Evolutionary conservation across 2,113 vertebrate genomes (phyloP).

Genomic region (Lanius ludovicianus): DNA sequence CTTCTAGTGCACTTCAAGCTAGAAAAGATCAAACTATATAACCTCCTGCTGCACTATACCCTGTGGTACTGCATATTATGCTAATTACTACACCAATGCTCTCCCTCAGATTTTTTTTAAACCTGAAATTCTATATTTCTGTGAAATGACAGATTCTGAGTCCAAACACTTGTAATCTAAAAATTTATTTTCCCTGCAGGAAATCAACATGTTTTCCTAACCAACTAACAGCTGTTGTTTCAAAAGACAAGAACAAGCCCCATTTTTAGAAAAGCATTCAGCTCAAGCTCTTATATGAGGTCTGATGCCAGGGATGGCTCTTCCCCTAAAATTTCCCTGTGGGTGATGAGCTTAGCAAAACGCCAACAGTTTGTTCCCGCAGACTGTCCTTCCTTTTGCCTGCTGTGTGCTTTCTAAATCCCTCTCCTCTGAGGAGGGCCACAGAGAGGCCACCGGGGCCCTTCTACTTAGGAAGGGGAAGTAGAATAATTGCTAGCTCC

Average conservation of each 20-base stretch:
- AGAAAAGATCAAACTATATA: background rate
- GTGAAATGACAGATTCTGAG: background rate
- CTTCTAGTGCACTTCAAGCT: background rate
- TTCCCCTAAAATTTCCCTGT: background rate
- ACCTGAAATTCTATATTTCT: background rate
- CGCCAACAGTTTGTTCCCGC: background rate
- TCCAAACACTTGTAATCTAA: background rate
- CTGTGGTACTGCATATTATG: background rate
- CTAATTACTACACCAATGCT: background rate
- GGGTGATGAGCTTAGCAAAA: background rate
- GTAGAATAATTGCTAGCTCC: background rate
- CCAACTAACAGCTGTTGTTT: background rate
- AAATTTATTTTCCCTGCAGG: background rate
- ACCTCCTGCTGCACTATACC: background rate
- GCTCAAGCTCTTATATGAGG: background rate
- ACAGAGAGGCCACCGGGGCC: background rate
- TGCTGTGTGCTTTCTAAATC: background rate
- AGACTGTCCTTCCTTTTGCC: background rate
- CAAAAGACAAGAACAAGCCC: background rate
- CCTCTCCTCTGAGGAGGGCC: background rate
- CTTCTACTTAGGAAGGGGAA: background rate
- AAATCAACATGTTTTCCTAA: constrained; percentile 4
- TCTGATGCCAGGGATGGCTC: background rate
- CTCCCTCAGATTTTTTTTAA: background rate
- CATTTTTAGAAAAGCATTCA: background rate